A percentile compares a stretch with the other conserved stretches of the same genome.
These are phyloP conservation scores for Sycophaga agraensis DNA, from an alignment of 1,140 invertebrate genomes.

Conservation along the genomic window DNA sequence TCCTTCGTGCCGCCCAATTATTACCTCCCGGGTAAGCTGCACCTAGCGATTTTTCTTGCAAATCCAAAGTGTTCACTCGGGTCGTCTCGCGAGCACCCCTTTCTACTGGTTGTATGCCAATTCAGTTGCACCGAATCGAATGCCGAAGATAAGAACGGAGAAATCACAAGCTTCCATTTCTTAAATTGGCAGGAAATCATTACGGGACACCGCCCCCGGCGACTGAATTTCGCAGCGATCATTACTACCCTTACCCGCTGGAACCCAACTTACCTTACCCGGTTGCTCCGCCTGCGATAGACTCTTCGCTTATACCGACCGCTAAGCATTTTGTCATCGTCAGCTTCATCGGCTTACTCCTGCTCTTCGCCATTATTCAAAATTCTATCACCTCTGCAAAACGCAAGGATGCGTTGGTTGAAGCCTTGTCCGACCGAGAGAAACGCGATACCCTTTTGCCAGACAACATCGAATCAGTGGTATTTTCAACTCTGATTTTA, in stretches of 20 bases:
- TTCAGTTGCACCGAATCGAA: too few relatives aligned
- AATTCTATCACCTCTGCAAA: slow-evolving; percentile 47
- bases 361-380: slow-evolving; percentile 53
- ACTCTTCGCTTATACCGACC: slow-evolving; percentile 41
- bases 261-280: slow-evolving; percentile 30
- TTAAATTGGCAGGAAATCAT: not conserved
- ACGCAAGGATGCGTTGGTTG: slow-evolving; percentile 44
- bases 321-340: slow-evolving; percentile 51
- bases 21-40: slow-evolving; percentile 38
- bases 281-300: slow-evolving; percentile 28
- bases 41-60: too few relatives aligned
- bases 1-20: slow-evolving; percentile 31
- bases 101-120: too few relatives aligned
- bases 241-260: slow-evolving; percentile 29
- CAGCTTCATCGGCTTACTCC: slow-evolving; percentile 52
- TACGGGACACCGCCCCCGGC: not conserved
- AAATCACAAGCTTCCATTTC: too few relatives aligned
- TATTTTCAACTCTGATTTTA: not conserved
- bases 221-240: slow-evolving; percentile 33
- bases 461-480: slow-evolving; percentile 3
- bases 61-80: too few relatives aligned
- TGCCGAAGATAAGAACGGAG: too few relatives aligned
- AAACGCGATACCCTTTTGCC: slow-evolving; percentile 40
- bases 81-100: too few relatives aligned
- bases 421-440: slow-evolving; percentile 41